phyloP scores from a whole-genome alignment of 2,888 invertebrate genomes.

The Andricus curvator region DNA sequence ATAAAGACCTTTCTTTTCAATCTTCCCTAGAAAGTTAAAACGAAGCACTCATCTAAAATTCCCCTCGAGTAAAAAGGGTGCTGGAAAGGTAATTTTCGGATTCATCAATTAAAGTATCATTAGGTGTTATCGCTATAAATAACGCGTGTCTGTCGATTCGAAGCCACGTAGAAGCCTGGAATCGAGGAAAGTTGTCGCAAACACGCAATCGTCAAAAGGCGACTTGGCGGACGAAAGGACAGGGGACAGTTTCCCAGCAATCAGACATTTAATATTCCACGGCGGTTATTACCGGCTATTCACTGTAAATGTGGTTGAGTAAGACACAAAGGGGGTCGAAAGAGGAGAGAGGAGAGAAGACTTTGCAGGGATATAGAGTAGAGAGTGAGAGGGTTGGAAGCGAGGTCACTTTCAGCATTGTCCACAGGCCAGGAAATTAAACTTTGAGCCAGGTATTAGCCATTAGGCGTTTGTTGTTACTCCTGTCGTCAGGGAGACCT shows the following conservation, averaged over 20 bases:
- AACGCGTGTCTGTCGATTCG: background rate
- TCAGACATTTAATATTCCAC: slow-evolving; percentile 60
- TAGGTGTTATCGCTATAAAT: slow-evolving; percentile 11
- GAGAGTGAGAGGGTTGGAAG: slow-evolving; percentile 42
- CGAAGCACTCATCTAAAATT: background rate
- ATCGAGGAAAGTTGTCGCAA: background rate
- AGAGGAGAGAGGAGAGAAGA: slow-evolving; percentile 44
- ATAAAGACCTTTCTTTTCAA: background rate
- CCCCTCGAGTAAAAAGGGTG: background rate
- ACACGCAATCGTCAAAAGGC: slow-evolving; percentile 19
- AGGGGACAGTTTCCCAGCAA: slow-evolving; percentile 45
- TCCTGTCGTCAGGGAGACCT: slow-evolving; percentile 73
- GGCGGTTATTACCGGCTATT: slow-evolving; percentile 50
- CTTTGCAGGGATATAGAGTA: slow-evolving; percentile 4
- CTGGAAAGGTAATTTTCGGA: background rate
- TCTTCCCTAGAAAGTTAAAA: background rate
- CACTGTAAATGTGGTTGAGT: slow-evolving; percentile 7
- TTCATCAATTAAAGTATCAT: slow-evolving; percentile 18
- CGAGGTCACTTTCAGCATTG: slow-evolving; percentile 64
- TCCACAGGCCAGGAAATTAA: slow-evolving; percentile 76
- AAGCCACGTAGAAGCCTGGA: background rate
- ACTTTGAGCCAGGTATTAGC: slow-evolving; percentile 72
- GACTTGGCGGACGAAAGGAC: slow-evolving; percentile 21
- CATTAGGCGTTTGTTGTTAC: slow-evolving; percentile 76
- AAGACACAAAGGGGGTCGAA: slow-evolving; percentile 35